phyloP scores from a whole-genome alignment of 53 echinoderm and acorn worm genomes.

The Luidia sarsii region DNA sequence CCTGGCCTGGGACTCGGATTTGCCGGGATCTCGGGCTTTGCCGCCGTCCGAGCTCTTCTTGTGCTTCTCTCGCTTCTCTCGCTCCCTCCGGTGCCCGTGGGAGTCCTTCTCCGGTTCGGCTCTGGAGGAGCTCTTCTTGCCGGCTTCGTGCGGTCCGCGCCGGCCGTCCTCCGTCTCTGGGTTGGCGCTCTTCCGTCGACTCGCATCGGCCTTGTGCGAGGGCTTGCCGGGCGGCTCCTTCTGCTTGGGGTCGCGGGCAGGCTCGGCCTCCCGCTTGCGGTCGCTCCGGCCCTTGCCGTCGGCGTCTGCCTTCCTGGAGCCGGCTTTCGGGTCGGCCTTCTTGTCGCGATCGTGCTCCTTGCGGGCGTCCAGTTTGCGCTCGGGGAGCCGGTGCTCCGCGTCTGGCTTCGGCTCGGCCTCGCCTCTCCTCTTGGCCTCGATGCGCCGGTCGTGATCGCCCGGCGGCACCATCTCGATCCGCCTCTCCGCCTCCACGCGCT shows the following conservation, averaged over 20 bases:
- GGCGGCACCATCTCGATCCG: conserved; percentile 14
- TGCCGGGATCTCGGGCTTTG: neutral
- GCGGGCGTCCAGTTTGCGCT: conserved; percentile 9
- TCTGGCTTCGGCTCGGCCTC: neutral
- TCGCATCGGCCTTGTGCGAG: neutral
- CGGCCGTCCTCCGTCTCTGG: neutral
- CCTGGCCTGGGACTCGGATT: neutral
- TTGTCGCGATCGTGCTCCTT: conserved; percentile 20
- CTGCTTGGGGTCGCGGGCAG: neutral
- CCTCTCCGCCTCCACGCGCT: conserved; percentile 28
- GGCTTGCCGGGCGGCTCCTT: conserved; percentile 19
- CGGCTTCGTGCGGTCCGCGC: conserved; percentile 8
- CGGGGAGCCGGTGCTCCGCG: conserved; percentile 1
- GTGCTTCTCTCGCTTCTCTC: neutral
- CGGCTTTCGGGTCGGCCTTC: conserved; percentile 9
- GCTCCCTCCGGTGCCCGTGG: neutral
- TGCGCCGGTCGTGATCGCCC: conserved; percentile 29
- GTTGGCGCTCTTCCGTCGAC: conserved; percentile 2
- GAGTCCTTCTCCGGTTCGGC: conserved; percentile 6
- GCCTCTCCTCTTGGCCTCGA: conserved; percentile 25
- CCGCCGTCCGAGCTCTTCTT: conserved; percentile 8
- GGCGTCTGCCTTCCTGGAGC: neutral
- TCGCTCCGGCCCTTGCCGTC: conserved; percentile 16
- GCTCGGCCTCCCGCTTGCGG: neutral
- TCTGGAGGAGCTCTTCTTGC: conserved; percentile 2